Base-by-base conservation (phyloP, 2,797 vertebrate species). In the Xiphorhynchus erythropygius region DNA sequence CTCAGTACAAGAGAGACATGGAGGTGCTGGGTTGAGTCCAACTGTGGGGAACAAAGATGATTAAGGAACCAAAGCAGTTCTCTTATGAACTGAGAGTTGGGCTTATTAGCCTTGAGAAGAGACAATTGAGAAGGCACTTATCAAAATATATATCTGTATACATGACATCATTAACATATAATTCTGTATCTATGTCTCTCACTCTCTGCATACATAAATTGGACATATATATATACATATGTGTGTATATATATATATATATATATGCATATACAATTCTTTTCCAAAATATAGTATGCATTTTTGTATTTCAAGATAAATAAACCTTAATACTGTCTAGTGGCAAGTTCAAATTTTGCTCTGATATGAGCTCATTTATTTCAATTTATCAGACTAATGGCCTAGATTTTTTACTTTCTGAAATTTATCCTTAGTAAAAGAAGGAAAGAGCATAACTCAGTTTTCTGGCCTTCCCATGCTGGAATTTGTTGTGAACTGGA, bases 91-190 rank as follows among this genome's bases (percentile, higher is more conserved):
- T 62, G 49, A 6, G 12, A 10, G 35, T 6, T 55, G 18, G 18
- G 25, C 32, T 14, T 11, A 4, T n/a, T 22, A 63, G 13, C 32
- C 19, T 56, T 0, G 0, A 55, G 22, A 35, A 49, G 22, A 17
- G 13, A 24, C 13, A 0, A 0, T 23, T 42, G 27, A 42, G 13
- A 35, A 17, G 13, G 9, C 16, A 13, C 19, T 22, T 9, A 8
- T 41, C 11, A 18, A 6, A 24, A 9, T 39, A 9, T 18, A 1
- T 44, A 52, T 30, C 16, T 30, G 28, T 52, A 52, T 32, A 53
- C 59, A 47, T 30, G 3, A 22, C 67, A 25, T 49, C 49, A 50
- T 68, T 65, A 32, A n/a, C 10, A 47, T 11, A 18, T 32, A 15
- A 28, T n/a, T 82, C 16, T 47, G 44, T 8, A 15, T 27, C 22